Base-by-base conservation (phyloP, 2,888 invertebrate genomes). In the Drosophila yooni region DNA sequence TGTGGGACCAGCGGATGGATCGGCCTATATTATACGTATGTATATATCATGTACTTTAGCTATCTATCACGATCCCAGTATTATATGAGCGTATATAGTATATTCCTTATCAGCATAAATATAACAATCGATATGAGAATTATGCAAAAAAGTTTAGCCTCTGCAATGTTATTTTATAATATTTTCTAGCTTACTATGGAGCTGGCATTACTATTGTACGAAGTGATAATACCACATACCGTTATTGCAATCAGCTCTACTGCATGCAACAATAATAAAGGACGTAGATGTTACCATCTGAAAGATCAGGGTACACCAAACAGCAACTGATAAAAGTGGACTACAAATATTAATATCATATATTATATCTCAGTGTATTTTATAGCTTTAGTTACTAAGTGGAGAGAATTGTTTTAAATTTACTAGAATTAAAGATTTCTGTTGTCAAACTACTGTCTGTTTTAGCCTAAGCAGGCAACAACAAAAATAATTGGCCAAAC, bases 1-100 rank as follows among this genome's bases (percentile, higher is more conserved):
- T 61, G 97, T 99, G 5, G 97, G 97, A 0, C 99, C 99, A 54
- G 97, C 98, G 0, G 99, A 99, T 94, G 98, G 98, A 33, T 99
- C 99, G 15, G 95, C 97, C 70, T 99, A 97, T 93, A 95, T 99
- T 4, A 97, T 98, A 91, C 98, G 79, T 79, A 64, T 15, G 81
- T 72, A 51, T 38, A 31, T 7, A 11, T 10, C n/a, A 15, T 29
- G 8, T 25, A 10, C 10, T 21, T 8, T 34, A 1, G 1, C 13
- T 13, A 18, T 18, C 3, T 21, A 10, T 29, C 5, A 27, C 2
- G 27, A 27, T 50, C 18, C 27, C 48, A 48, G 21, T 43, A 21
- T 43, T 43, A 43, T 43, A 13, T 21, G 3, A 27, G 15, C 13
- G 25, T 15, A 25, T 25, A 25, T 43, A 11, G 11, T 11, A 43